Conservation (phyloP, 1,140 invertebrate species). For the Lysiphlebus fabarum region DNA sequence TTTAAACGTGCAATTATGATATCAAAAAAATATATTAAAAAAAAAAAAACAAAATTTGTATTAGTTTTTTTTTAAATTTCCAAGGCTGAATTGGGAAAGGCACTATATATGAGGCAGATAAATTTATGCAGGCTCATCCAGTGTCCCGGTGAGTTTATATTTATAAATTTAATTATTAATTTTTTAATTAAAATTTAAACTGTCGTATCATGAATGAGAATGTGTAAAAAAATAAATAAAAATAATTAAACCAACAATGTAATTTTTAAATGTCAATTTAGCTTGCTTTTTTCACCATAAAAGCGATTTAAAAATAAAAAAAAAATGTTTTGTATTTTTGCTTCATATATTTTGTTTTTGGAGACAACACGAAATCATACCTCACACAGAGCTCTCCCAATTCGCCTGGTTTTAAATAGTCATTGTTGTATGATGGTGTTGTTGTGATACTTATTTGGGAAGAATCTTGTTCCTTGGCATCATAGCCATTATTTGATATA, state of each 20-base stretch:
- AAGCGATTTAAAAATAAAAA: background rate
- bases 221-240: constrained; percentile 6
- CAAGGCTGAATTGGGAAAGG: constrained; percentile 48
- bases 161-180: no score
- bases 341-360: no score
- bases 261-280: constrained; percentile 22
- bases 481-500: constrained; percentile 25
- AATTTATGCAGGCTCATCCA: background rate
- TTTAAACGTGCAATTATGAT: constrained; percentile 48
- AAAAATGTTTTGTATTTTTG: constrained; percentile 5
- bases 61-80: constrained; percentile 17
- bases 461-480: constrained; percentile 19
- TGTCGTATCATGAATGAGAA: constrained; percentile 9
- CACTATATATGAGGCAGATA: constrained; percentile 46
- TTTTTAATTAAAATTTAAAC: background rate
- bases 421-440: constrained; percentile 48
- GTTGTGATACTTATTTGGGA: constrained; percentile 17
- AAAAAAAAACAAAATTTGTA: background rate
- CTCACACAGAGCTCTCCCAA: constrained; percentile 57
- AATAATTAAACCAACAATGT: constrained; percentile 16
- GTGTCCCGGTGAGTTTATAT: background rate
- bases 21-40: no score
- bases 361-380: constrained; percentile 49
- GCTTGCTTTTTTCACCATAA: constrained; percentile 3
- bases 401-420: constrained; percentile 53